Evolutionary conservation across 2,797 vertebrate species (phyloP).

Genomic region (Gymnodraco acuticeps): DNA sequence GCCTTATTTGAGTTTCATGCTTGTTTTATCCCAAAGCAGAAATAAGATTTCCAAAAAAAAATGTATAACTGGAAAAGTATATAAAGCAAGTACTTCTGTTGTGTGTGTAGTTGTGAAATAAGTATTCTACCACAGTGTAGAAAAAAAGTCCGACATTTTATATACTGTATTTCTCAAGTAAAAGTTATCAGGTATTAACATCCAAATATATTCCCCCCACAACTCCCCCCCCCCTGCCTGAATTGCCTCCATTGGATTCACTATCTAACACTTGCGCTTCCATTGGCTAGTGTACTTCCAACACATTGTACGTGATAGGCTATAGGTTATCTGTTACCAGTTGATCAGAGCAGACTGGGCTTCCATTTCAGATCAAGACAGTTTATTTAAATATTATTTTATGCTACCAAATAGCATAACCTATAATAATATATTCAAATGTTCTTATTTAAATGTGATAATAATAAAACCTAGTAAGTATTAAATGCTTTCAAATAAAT

Average conservation of each 20-base stretch:
- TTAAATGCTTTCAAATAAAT: not conserved
- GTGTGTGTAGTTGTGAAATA: too few species aligned
- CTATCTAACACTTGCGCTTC: too few species aligned
- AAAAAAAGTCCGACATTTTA: not conserved
- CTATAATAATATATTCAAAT: not conserved
- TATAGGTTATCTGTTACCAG: too few species aligned
- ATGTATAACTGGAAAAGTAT: too few species aligned
- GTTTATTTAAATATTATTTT: too few species aligned
- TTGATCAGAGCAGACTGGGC: too few species aligned
- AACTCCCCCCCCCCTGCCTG: too few species aligned
- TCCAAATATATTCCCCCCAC: not conserved
- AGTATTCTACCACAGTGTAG: not conserved
- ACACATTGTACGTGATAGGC: too few species aligned
- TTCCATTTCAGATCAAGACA: too few species aligned
- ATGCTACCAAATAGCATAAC: not conserved
- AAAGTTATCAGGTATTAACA: not conserved
- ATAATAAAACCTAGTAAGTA: not conserved
- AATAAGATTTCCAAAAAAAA: constrained; percentile 3
- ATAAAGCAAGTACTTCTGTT: too few species aligned
- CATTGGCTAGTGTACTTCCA: too few species aligned
- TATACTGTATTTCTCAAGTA: not conserved
- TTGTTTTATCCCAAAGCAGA: not conserved
- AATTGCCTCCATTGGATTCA: too few species aligned
- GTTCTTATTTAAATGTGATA: not conserved
- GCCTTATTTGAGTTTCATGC: not conserved